Evolutionary conservation across 1,140 invertebrate genomes (phyloP), one percentile per base, ranked within the genome.

Genomic region (Scaptomyza pallida): DNA sequence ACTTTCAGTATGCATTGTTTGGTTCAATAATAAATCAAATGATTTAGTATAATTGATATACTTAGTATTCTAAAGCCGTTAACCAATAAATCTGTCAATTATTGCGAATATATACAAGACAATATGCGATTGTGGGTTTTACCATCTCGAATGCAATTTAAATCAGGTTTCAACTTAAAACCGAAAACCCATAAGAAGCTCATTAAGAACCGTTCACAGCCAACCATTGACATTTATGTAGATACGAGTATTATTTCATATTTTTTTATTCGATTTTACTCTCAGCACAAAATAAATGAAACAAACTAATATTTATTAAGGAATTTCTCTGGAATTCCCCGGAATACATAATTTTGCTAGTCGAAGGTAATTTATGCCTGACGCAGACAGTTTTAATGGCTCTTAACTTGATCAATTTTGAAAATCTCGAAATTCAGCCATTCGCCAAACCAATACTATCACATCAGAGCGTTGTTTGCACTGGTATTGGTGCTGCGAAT

Each of bases 271-370:
- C 21, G 21, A 21, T 21, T 21, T 21, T 2, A 21, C 2, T 16
- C 33, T 12, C 12, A 8, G 5, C 5, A 2, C 23, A 50, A 65
- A 65, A 82, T 26, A 26, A 71, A 55, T 30, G 41, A 72, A 65
- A 79, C 21, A 35, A 74, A 50, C 40, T 21, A 62, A 50, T 63
- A 56, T 26, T 26, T 30, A 56, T 64, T 73, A 43, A 59, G 33
- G 44, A 63, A 75, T 80, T 80, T 60, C 65, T 16, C 12, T 75
- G 80, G 72, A 70, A 63, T 86, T 80, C 57, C 72, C 81, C 54
- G 80, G 62, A 59, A 60, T 13, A 60, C 45, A 69, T 69, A 48
- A 54, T 68, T 64, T 63, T 35, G 59, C 41, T 55, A 41, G 23
- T 63, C 33, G 5, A 59, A 60, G 61, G 44, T 61, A 79, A 82